Percentiles rank a stretch among this genome's conserved stretches.
phyloP scores from a whole-genome alignment of 1,140 invertebrate genomes.

The Heliothis virescens region DNA sequence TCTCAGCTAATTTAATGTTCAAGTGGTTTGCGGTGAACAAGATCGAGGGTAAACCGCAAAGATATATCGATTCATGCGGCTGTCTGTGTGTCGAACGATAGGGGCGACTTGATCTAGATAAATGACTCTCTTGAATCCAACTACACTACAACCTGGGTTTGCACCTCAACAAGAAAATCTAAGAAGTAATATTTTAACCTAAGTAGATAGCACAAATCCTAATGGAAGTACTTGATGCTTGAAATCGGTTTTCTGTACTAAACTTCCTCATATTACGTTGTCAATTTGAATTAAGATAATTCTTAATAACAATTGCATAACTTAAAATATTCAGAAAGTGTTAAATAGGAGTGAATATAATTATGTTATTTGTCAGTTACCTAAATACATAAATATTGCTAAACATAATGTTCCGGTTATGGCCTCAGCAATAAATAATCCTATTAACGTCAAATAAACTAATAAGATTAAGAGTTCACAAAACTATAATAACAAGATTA shows the following conservation, averaged over 20 bases:
- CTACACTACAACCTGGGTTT: neutral
- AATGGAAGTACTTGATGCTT: neutral
- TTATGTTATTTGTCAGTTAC: no score
- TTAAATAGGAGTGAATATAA: no score
- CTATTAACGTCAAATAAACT: no score
- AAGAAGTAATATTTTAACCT: neutral
- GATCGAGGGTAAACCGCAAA: conserved; percentile 23
- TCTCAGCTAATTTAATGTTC: conserved; percentile 6
- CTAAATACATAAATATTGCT: no score
- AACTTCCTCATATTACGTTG: neutral
- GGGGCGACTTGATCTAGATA: conserved; percentile 2
- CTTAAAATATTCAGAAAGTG: no score
- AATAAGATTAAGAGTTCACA: no score
- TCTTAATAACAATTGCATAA: no score
- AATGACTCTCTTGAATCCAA: neutral
- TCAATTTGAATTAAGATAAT: no score
- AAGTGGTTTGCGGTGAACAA: conserved; percentile 22
- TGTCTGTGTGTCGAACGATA: neutral
- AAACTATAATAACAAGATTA: no score
- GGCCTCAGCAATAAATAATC: no score
- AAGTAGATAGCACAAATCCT: neutral
- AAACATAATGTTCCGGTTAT: no score
- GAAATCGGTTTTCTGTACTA: neutral
- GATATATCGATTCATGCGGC: conserved; percentile 17
- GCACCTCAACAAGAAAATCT: neutral